Percentiles rank a stretch among this genome's conserved stretches.
Evolutionary conservation across 2,113 vertebrate species (phyloP).

Genomic region (Rhombomys opimus): DNA sequence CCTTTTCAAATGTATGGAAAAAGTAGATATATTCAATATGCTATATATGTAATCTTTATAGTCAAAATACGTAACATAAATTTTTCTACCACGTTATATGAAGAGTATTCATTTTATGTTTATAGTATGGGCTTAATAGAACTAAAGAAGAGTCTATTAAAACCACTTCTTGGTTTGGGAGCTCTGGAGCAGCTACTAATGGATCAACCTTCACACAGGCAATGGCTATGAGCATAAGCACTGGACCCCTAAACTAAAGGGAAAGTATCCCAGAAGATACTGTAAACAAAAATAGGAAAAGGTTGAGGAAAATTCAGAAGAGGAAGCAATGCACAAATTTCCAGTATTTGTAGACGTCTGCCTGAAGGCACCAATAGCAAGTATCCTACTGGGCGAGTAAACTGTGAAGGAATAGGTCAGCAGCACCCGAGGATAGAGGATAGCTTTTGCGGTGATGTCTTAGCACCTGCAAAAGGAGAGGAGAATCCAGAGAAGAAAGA

Average conservation of each 20-base stretch:
- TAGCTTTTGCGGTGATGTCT: neutral
- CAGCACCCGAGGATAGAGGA: neutral
- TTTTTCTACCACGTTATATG: neutral
- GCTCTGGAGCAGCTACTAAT: neutral
- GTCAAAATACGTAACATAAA: neutral
- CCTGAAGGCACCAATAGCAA: neutral
- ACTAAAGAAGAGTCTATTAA: constrained; percentile 20
- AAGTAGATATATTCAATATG: neutral
- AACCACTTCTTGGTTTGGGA: neutral
- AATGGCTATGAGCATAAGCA: neutral
- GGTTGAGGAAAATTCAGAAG: neutral
- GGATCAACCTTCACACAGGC: neutral
- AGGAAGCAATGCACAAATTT: neutral
- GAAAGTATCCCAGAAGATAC: neutral
- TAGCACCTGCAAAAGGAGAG: neutral
- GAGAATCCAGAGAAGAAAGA: neutral
- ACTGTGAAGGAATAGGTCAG: neutral
- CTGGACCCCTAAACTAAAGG: neutral
- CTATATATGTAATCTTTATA: neutral
- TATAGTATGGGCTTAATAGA: neutral
- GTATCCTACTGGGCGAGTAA: neutral
- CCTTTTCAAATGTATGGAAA: neutral
- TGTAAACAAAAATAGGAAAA: neutral
- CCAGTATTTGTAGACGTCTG: neutral
- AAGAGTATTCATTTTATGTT: neutral